These are phyloP conservation scores for Orthonevra nobilis DNA, from an alignment of 2,888 invertebrate species.

Conservation along the genomic window DNA sequence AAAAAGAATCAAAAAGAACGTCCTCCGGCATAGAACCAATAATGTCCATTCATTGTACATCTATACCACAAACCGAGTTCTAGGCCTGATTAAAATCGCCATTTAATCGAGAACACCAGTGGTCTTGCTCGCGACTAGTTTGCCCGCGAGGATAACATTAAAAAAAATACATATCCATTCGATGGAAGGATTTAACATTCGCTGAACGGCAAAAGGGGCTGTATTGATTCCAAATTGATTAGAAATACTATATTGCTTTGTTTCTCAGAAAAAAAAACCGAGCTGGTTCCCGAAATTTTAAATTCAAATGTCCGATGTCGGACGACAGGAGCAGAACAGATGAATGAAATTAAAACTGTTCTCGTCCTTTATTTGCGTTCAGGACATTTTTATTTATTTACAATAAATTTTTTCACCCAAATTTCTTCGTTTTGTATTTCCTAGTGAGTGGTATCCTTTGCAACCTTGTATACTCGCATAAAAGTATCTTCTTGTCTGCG, in stretches of 20 bases:
- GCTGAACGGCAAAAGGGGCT: not conserved
- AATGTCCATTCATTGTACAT: constrained; percentile 10
- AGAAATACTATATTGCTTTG: constrained; percentile 21
- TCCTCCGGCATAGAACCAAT: not conserved
- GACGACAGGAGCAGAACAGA: constrained; percentile 8
- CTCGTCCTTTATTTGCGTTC: constrained; percentile 8
- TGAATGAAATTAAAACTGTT: constrained; percentile 19
- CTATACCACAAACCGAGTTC: constrained; percentile 2
- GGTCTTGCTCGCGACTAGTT: constrained; percentile 25
- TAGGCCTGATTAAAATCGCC: not conserved
- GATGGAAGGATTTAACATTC: constrained; percentile 21
- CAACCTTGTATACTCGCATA: not conserved
- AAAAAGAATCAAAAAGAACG: not conserved
- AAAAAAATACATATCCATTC: constrained; percentile 4
- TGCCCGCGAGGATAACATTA: not conserved
- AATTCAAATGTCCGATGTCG: too few relatives aligned
- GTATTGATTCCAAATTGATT: constrained; percentile 28
- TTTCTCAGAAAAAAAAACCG: not conserved
- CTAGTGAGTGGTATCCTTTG: not conserved
- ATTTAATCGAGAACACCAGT: constrained; percentile 35
- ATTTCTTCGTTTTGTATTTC: not conserved
- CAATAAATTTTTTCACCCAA: constrained; percentile 24
- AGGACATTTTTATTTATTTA: constrained; percentile 3
- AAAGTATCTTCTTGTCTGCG: not conserved
- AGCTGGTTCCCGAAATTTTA: constrained; percentile 10